Conservation (phyloP, 2,113 vertebrate species). For the Pteronura brasiliensis region DNA sequence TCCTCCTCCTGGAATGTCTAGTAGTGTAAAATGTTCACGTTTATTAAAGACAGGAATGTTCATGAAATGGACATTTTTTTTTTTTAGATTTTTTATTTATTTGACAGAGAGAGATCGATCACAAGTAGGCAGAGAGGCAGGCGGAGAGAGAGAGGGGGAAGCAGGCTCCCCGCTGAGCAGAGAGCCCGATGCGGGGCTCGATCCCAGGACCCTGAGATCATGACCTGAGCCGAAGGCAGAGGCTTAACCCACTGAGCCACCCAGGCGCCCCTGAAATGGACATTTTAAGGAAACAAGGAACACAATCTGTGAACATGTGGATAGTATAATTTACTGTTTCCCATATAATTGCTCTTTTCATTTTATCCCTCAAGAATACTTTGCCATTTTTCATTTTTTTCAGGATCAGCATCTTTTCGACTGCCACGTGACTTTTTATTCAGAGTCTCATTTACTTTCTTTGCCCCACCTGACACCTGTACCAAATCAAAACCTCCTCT, state of each 20-base stretch:
- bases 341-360: neutral
- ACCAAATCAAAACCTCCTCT: neutral
- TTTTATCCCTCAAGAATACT: neutral
- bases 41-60: neutral
- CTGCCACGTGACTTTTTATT: conserved; percentile 30
- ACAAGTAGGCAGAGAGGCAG: too few relatives aligned
- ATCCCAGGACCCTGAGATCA: too few relatives aligned
- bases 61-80: neutral
- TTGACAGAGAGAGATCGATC: too few relatives aligned
- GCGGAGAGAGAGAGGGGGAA: too few relatives aligned
- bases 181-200: too few relatives aligned
- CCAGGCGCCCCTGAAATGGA: too few relatives aligned
- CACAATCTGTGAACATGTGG: neutral
- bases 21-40: neutral
- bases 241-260: too few relatives aligned
- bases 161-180: too few relatives aligned
- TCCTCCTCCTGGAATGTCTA: neutral
- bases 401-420: neutral
- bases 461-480: neutral
- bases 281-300: neutral
- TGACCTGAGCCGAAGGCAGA: too few relatives aligned
- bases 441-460: neutral
- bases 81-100: too few relatives aligned
- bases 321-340: neutral
- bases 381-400: conserved; percentile 11